Evolutionary conservation across 2,797 vertebrate genomes (phyloP), one percentile per base, ranked within the genome.

Genomic region (Pterois miles): DNA sequence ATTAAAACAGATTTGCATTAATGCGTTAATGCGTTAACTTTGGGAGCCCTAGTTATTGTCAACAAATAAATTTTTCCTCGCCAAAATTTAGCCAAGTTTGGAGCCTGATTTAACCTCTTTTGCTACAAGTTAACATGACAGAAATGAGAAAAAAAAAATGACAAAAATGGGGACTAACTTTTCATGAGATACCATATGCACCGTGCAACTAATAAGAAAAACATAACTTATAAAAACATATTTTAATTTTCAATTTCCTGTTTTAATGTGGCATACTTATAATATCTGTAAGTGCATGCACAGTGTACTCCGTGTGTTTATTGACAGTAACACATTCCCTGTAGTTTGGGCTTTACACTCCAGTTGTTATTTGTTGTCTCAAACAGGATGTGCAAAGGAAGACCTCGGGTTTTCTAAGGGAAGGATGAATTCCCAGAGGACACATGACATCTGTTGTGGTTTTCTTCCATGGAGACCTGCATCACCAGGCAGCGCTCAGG

Each of bases 391-490:
- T 63, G 46, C 33, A 72, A 60, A 73, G 27, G 74, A 68, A 23
- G 65, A 71, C 58, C 38, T 46, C 14, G 60, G 56, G 34, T 80
- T 80, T 80, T 76, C 59, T 20, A 13, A 22, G 57, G 20, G 69
- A 88, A 59, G 58, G 25, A 80, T 50, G 34, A 65, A 82, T 85
- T 84, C 92, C 91, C 91, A 64, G 81, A 81, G 82, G 86, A 86
- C 43, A 5, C 13, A 5, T 62, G 77, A 67, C 82, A 80, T 88
- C 69, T 92, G 91, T 88, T 90, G 83, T 89, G 84, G 53, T 75
- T 89, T 78, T 66, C 84, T 80, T 84, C 91, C 94, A 92, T 94
- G 81, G 93, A 89, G 91, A 96, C 93, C 81, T 83, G 83, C 80
- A 89, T 92, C 88, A 84, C 86, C 80, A 88, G 82, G 89, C 71